Evolutionary conservation across 2,797 vertebrate genomes (phyloP).

Genomic region (Philypnodon macrostomus): DNA sequence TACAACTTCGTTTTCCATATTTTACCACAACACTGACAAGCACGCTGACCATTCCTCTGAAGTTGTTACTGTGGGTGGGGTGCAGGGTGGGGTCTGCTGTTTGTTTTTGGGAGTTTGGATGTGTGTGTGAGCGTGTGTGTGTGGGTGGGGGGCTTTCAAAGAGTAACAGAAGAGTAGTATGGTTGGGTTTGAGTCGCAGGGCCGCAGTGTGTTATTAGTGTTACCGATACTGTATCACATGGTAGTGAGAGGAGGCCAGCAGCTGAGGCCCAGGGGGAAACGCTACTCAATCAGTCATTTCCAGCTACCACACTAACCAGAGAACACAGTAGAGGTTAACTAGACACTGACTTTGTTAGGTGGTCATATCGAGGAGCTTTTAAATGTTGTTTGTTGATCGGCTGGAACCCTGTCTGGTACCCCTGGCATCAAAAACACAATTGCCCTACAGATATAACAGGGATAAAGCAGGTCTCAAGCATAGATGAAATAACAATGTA

Average conservation of each 20-base stretch:
- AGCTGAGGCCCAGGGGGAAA: conserved; percentile 37
- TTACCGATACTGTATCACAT: conserved; percentile 36
- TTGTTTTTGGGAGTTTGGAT: too few species aligned
- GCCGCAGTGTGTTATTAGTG: conserved; percentile 24
- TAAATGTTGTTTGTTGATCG: too few species aligned
- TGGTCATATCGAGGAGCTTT: too few species aligned
- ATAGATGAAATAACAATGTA: too few species aligned
- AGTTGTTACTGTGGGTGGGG: conserved; percentile 67
- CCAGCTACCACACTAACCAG: conserved; percentile 30
- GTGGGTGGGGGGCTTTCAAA: conserved; percentile 39
- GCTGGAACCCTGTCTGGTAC: too few species aligned
- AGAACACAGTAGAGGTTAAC: conserved; percentile 20
- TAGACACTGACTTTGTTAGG: too few species aligned
- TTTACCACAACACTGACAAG: conserved; percentile 53
- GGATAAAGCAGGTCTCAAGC: too few species aligned
- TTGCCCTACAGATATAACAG: too few species aligned
- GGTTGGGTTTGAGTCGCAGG: conserved; percentile 11
- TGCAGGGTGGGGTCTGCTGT: conserved; percentile 59
- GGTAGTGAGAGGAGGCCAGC: conserved; percentile 17
- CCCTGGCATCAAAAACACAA: too few species aligned
- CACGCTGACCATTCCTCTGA: conserved; percentile 70
- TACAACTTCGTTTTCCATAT: conserved; percentile 30
- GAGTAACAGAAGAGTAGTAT: conserved; percentile 10
- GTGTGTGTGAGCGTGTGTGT: conserved; percentile 42
- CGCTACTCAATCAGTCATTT: conserved; percentile 23